phyloP scores from a whole-genome alignment of 2,113 vertebrate species.

The Vulpes ferrilata region DNA sequence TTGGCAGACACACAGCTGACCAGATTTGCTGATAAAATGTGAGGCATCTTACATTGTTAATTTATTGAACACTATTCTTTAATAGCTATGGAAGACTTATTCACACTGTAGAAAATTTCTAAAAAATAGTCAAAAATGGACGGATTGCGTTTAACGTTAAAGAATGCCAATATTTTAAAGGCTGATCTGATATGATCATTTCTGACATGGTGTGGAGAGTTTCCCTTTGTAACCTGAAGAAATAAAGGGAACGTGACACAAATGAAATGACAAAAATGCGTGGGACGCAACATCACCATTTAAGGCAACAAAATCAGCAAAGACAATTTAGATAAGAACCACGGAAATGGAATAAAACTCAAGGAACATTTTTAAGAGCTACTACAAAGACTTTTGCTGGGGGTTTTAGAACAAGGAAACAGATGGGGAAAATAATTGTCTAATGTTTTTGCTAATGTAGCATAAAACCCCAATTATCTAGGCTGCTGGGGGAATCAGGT shows the following conservation, averaged over 20 bases:
- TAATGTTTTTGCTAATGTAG: conserved; percentile 64
- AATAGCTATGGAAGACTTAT: not conserved
- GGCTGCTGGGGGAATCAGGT: conserved; percentile 49
- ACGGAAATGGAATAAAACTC: conserved; percentile 55
- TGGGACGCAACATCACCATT: not conserved
- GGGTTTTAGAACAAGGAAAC: conserved; percentile 49
- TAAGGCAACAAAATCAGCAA: conserved; percentile 19
- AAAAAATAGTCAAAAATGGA: not conserved
- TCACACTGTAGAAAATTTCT: not conserved
- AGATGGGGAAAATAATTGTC: conserved; percentile 68
- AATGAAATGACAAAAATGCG: not conserved
- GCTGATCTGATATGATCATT: not conserved
- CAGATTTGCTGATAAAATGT: conserved; percentile 24
- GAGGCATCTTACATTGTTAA: not conserved
- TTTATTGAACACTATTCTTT: not conserved
- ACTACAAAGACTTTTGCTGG: conserved; percentile 13
- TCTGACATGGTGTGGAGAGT: not conserved
- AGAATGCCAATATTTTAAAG: not conserved
- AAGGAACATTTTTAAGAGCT: conserved; percentile 41
- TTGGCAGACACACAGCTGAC: conserved; percentile 6
- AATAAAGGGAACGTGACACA: not conserved
- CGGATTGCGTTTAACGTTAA: not conserved
- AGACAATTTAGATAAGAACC: conserved; percentile 57
- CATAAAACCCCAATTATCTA: conserved; percentile 66
- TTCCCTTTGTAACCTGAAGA: not conserved